A percentile compares a stretch with the other conserved stretches of the same genome.
Conservation (phyloP, 2,113 vertebrate species). For the Okapia johnstoni region DNA sequence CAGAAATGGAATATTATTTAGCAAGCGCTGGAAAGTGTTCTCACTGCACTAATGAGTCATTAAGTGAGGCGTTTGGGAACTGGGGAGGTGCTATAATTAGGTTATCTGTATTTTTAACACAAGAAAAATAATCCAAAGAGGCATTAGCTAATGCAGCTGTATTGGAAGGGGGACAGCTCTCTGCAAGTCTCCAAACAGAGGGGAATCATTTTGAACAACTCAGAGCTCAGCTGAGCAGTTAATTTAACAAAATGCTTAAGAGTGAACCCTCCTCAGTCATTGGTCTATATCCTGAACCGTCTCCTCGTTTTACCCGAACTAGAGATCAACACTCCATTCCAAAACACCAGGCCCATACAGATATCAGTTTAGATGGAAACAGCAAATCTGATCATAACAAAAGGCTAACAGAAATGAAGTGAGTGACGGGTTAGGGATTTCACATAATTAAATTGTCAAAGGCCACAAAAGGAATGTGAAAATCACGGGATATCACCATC, state of each 20-base stretch:
- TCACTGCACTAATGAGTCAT: conserved; percentile 73
- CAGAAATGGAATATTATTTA: conserved; percentile 73
- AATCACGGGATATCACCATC: conserved; percentile 59
- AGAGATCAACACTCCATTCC: conserved; percentile 56
- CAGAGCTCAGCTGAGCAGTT: conserved; percentile 73
- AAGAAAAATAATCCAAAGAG: conserved; percentile 68
- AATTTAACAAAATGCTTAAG: conserved; percentile 71
- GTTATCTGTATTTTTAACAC: conserved; percentile 75
- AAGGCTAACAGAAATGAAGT: conserved; percentile 50
- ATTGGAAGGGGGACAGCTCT: conserved; percentile 61
- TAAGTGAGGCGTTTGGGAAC: conserved; percentile 72
- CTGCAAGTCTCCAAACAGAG: conserved; percentile 72
- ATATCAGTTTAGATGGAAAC: conserved; percentile 50
- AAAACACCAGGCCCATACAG: conserved; percentile 45
- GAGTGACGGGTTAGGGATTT: conserved; percentile 47
- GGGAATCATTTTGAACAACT: conserved; percentile 69
- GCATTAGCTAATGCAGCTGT: conserved; percentile 74
- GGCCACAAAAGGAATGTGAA: conserved; percentile 69
- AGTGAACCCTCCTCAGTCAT: not conserved
- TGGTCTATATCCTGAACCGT: conserved; percentile 11
- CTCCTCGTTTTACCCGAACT: conserved; percentile 7
- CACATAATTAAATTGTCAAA: conserved; percentile 74
- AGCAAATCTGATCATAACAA: conserved; percentile 67
- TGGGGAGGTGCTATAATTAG: conserved; percentile 72
- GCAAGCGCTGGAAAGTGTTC: conserved; percentile 62